These are phyloP conservation scores for Dipodomys stephensi DNA, from an alignment of 2,113 vertebrate species.

Conservation along the genomic window DNA sequence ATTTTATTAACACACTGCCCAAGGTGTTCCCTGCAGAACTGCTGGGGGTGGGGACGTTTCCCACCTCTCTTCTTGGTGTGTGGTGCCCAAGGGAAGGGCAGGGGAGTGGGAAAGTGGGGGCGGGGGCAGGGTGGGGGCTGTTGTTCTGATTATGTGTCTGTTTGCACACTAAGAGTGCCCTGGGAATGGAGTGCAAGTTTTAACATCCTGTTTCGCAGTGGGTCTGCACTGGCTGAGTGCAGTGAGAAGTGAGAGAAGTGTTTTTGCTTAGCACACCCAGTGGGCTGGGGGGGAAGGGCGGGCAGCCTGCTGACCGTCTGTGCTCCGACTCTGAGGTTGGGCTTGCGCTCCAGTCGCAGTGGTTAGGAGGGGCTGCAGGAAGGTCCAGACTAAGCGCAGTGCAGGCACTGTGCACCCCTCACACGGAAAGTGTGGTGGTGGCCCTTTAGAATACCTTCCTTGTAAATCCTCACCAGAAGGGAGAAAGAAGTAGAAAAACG, in stretches of 20 bases:
- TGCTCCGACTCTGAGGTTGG: not conserved
- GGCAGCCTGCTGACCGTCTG: not conserved
- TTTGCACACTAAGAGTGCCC: not conserved
- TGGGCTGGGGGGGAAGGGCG: fast-evolving
- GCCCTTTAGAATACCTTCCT: not conserved
- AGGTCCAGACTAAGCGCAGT: too few relatives aligned
- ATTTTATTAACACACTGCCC: not conserved
- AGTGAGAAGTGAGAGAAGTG: not conserved
- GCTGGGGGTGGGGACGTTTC: not conserved
- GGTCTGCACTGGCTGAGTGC: fast-evolving
- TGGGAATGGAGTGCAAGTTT: not conserved
- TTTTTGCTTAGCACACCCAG: not conserved
- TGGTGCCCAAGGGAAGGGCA: not conserved
- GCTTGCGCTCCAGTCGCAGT: not conserved
- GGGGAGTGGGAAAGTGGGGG: not conserved
- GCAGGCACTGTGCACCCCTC: fast-evolving
- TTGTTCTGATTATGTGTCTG: not conserved
- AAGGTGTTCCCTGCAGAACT: not conserved
- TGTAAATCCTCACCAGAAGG: not conserved
- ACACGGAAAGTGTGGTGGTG: not conserved
- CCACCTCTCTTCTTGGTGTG: fast-evolving
- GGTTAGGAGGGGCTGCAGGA: not conserved
- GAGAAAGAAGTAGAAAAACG: not conserved
- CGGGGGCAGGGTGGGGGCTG: too few relatives aligned
- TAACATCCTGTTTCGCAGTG: not conserved